Evolutionary conservation across 2,888 invertebrate genomes (phyloP).

Genomic region (Hesperia comma): DNA sequence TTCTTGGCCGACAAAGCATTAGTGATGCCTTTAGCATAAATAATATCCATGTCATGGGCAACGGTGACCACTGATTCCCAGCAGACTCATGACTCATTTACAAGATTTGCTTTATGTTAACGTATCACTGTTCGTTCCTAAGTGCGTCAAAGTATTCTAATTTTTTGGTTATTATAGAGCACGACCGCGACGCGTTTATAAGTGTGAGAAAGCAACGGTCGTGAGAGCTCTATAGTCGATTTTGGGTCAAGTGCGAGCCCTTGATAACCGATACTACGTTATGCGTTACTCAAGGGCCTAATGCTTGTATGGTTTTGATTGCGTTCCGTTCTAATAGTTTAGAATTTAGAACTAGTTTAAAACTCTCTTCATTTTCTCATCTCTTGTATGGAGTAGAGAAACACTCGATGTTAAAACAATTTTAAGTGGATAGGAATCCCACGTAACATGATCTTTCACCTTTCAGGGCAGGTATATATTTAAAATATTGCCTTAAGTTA

Average conservation of each 20-base stretch:
- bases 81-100: not conserved
- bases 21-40: no score
- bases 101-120: not conserved
- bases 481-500: no score
- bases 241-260: slow-evolving; percentile 45
- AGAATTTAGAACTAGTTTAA: no score
- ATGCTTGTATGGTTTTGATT: not conserved
- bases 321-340: not conserved
- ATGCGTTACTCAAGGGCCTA: not conserved
- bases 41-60: no score
- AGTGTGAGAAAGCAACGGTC: slow-evolving; percentile 39
- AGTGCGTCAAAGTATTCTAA: not conserved
- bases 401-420: no score
- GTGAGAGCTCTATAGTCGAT: slow-evolving; percentile 36
- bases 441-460: no score
- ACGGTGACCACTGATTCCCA: no score
- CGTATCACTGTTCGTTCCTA: not conserved
- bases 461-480: no score
- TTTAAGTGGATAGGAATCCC: no score
- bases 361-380: no score
- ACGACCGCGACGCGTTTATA: not conserved
- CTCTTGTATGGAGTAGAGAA: no score
- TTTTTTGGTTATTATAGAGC: not conserved
- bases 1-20: no score
- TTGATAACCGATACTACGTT: slow-evolving; percentile 22